Conservation (phyloP, 2,797 vertebrate species). For the Sphenopsis melanotis region DNA sequence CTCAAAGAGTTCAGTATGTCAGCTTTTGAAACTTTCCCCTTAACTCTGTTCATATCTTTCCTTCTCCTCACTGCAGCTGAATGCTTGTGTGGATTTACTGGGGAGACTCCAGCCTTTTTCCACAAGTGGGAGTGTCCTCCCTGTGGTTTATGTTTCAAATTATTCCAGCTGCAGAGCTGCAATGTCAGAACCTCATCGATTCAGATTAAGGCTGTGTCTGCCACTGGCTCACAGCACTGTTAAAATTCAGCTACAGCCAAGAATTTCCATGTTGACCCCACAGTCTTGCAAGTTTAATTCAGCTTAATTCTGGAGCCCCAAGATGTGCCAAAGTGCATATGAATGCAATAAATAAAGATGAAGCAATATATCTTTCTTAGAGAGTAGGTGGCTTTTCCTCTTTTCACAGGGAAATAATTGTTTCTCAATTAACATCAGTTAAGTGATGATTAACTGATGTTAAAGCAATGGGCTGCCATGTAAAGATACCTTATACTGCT, state of each 20-base stretch:
- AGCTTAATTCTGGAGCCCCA: not conserved
- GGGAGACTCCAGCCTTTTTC: not conserved
- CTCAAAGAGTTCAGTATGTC: not conserved
- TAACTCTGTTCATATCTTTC: not conserved
- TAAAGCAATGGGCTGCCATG: not conserved
- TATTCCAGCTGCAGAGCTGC: not conserved
- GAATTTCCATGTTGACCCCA: not conserved
- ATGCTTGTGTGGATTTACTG: not conserved
- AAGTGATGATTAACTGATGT: too few relatives aligned
- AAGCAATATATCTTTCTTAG: not conserved
- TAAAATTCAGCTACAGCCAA: not conserved
- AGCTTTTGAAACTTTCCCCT: not conserved
- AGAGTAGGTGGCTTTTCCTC: not conserved
- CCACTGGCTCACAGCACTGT: not conserved
- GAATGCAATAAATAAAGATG: not conserved
- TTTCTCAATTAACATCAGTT: not conserved
- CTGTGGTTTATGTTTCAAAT: not conserved
- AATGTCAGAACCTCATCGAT: not conserved
- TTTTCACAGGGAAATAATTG: not conserved
- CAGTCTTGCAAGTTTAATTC: not conserved
- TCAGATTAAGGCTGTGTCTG: not conserved
- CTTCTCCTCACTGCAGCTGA: not conserved
- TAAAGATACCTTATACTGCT: not conserved
- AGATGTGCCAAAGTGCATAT: not conserved
- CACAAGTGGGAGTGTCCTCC: not conserved